A percentile compares a stretch with the other conserved stretches of the same genome.
These are phyloP conservation scores for Latrodectus elegans DNA, from an alignment of 2,888 invertebrate species.

Conservation along the genomic window DNA sequence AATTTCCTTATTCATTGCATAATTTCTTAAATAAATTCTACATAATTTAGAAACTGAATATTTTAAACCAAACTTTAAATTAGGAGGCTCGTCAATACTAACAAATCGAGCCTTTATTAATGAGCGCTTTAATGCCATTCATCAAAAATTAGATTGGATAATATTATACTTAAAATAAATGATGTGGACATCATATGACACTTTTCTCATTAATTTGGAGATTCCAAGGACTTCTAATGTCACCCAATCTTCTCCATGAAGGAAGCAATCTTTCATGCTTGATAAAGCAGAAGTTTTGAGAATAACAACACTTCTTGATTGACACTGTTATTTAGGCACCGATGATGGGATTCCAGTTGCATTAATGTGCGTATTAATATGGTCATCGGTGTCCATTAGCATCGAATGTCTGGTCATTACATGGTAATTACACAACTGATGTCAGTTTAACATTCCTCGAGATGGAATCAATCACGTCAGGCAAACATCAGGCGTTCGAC, in stretches of 20 bases:
- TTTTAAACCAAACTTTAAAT: no score
- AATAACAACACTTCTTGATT: neutral
- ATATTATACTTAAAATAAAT: neutral
- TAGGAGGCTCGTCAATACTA: no score
- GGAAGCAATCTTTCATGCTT: neutral
- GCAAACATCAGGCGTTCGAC: conserved; percentile 31
- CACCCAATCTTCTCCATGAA: neutral
- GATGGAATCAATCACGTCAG: conserved; percentile 52
- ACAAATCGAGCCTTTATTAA: no score
- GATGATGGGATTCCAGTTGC: conserved; percentile 3
- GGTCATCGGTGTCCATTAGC: conserved; percentile 53
- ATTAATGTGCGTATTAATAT: conserved; percentile 41
- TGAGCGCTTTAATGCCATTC: neutral
- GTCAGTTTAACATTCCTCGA: conserved; percentile 37
- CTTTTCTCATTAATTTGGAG: neutral
- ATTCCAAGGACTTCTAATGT: neutral
- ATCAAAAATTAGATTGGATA: neutral
- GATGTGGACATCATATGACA: neutral
- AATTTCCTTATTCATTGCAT: no score
- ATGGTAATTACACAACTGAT: conserved; percentile 52
- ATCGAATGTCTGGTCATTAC: conserved; percentile 28
- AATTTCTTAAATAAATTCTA: no score
- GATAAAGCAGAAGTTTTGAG: neutral
- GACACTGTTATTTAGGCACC: neutral
- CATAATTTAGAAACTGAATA: no score